Evolutionary conservation across 2,797 vertebrate genomes (phyloP).

Genomic region (Hydrocynus forskahlii): DNA sequence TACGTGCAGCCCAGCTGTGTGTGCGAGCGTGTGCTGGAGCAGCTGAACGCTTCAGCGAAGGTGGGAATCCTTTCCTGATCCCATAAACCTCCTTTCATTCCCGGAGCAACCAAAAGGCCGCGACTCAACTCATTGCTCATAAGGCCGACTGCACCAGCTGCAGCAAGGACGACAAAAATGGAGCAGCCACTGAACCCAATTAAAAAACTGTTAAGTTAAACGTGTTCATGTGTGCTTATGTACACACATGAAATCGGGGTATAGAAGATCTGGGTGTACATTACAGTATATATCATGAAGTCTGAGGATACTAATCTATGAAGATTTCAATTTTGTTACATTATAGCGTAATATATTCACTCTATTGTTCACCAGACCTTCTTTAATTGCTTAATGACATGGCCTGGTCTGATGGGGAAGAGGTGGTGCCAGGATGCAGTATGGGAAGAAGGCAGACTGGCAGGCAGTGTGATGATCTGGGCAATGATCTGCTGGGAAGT

Average conservation of each 20-base stretch:
- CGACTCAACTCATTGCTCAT: constrained; percentile 32
- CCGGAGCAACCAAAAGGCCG: constrained; percentile 24
- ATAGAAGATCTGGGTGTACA: neutral
- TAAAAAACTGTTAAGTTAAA: neutral
- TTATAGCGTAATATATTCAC: too few species aligned
- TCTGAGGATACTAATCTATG: too few species aligned
- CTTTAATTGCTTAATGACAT: too few species aligned
- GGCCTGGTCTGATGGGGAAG: too few species aligned
- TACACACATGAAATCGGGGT: neutral
- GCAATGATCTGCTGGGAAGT: too few species aligned
- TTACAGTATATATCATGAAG: too few species aligned
- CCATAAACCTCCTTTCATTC: constrained; percentile 33
- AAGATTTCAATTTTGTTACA: too few species aligned
- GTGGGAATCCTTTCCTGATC: constrained; percentile 28
- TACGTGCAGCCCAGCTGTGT: constrained; percentile 11
- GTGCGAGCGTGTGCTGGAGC: constrained; percentile 9
- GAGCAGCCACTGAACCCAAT: constrained; percentile 9
- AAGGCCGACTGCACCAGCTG: constrained; percentile 34
- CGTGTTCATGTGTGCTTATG: neutral
- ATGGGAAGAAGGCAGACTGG: too few species aligned
- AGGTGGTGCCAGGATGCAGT: too few species aligned
- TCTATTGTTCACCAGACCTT: too few species aligned
- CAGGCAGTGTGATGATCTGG: too few species aligned
- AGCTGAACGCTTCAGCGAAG: constrained; percentile 23
- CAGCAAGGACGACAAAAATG: constrained; percentile 20